A percentile compares a stretch with the other conserved stretches of the same genome.
Conservation (phyloP, 2,888 invertebrate species). For the Microchrysa polita region DNA sequence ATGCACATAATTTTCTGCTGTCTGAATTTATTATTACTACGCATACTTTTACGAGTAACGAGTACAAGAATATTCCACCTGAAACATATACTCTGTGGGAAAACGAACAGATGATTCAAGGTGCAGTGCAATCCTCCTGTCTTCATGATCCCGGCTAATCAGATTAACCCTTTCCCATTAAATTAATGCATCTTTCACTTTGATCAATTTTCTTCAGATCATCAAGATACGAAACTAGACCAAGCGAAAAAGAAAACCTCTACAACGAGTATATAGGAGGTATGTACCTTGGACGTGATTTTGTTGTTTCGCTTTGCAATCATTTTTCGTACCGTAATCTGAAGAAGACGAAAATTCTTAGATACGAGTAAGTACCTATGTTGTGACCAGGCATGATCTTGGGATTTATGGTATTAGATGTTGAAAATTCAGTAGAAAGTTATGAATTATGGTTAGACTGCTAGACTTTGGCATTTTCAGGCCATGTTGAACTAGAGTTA, state of each 20-base stretch:
- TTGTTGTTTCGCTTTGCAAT: background rate
- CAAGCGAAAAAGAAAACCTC: background rate
- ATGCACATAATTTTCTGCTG: background rate
- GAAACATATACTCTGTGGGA: background rate
- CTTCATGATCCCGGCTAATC: constrained; percentile 39
- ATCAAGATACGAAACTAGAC: constrained; percentile 25
- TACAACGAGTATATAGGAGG: no score
- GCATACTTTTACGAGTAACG: no score
- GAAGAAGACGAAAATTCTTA: background rate
- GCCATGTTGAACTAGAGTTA: background rate
- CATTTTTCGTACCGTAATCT: background rate
- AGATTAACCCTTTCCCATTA: constrained; percentile 36
- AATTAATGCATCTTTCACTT: constrained; percentile 28
- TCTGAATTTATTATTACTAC: background rate
- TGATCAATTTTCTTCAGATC: constrained; percentile 23
- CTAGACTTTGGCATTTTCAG: background rate
- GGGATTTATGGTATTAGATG: constrained; percentile 3
- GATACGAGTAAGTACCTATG: no score
- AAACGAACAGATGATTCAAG: constrained; percentile 29
- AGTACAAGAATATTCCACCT: constrained; percentile 11
- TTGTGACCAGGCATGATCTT: background rate
- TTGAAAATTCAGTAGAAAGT: background rate
- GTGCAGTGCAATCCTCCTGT: no score
- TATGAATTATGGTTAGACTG: background rate
- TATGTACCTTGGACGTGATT: background rate